Evolutionary conservation across 2,888 invertebrate species (phyloP).

Genomic region (Melinaea menophilus): DNA sequence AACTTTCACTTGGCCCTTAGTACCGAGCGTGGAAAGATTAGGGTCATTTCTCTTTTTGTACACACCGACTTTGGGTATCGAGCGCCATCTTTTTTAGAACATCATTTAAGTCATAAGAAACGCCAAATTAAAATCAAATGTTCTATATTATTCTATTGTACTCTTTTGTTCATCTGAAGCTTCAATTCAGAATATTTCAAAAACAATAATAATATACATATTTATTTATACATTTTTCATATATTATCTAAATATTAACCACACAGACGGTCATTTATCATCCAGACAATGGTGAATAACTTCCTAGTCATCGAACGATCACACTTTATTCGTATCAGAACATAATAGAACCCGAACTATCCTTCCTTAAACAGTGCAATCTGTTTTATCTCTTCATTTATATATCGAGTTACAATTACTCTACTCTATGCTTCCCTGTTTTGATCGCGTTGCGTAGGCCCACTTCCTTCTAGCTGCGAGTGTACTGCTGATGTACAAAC

Average conservation of each 20-base stretch:
- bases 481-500: constrained; percentile 42
- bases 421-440: constrained; percentile 57
- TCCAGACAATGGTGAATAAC: constrained; percentile 24
- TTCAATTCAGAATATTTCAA: too few species aligned
- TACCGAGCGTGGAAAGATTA: constrained; percentile 44
- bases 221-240: too few species aligned
- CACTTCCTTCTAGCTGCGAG: constrained; percentile 47
- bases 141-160: too few species aligned
- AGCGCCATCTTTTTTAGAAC: too few species aligned
- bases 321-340: constrained; percentile 28
- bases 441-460: constrained; percentile 50
- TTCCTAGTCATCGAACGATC: constrained; percentile 27
- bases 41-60: constrained; percentile 42
- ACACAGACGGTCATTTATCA: constrained; percentile 1
- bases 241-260: too few species aligned
- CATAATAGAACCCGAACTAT: constrained; percentile 40
- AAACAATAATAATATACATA: too few species aligned
- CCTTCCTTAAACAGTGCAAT: constrained; percentile 65
- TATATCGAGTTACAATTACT: constrained; percentile 64
- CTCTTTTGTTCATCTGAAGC: too few species aligned
- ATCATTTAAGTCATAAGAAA: too few species aligned
- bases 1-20: constrained; percentile 72
- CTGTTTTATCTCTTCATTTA: constrained; percentile 66
- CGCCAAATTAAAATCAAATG: too few species aligned
- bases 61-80: not conserved